phyloP scores from a whole-genome alignment of 2,113 vertebrate genomes.

The Sylvilagus bachmani region DNA sequence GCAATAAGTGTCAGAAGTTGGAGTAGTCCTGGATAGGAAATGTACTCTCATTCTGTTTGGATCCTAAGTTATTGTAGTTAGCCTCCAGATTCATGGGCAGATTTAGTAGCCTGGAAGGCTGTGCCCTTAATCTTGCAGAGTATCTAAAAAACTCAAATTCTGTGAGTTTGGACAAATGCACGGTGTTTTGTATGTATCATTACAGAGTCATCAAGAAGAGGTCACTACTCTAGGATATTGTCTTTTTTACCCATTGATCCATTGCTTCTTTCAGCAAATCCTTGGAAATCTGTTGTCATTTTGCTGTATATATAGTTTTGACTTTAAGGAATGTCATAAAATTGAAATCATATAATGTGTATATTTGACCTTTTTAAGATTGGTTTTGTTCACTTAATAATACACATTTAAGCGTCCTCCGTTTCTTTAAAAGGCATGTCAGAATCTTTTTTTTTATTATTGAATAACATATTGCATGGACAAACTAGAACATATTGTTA shows the following conservation, averaged over 20 bases:
- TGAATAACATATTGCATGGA: not conserved
- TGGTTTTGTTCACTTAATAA: not conserved
- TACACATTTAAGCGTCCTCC: too few species aligned
- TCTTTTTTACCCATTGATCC: not conserved
- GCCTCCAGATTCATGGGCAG: not conserved
- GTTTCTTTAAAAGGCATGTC: not conserved
- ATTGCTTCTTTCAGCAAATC: not conserved
- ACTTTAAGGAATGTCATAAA: not conserved
- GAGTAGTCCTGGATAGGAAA: not conserved
- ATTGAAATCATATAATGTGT: not conserved
- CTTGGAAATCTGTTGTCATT: not conserved
- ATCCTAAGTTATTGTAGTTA: not conserved
- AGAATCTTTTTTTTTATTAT: not conserved
- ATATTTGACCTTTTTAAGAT: not conserved
- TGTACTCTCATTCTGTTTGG: not conserved
- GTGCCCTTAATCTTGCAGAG: not conserved
- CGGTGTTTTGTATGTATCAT: not conserved
- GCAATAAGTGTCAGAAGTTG: not conserved
- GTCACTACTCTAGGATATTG: not conserved
- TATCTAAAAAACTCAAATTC: not conserved
- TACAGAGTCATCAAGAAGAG: not conserved
- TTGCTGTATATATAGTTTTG: not conserved
- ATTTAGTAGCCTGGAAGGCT: not conserved
- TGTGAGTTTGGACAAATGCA: not conserved
- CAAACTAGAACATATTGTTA: too few species aligned